These are phyloP conservation scores for Parnassius orleans DNA, from an alignment of 2,888 invertebrate genomes.

Conservation along the genomic window DNA sequence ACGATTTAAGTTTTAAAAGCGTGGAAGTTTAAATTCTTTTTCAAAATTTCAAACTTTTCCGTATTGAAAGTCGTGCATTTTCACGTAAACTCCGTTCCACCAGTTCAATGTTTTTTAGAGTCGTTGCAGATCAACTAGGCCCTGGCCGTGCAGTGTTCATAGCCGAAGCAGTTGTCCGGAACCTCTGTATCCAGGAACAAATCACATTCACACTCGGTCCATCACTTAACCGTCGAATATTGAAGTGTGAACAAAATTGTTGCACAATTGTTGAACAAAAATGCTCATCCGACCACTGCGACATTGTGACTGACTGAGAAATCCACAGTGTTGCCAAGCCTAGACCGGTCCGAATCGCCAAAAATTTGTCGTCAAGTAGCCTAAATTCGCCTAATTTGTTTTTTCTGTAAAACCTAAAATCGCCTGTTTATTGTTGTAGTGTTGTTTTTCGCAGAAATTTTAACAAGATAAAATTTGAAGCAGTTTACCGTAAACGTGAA, in stretches of 20 bases:
- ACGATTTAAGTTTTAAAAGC: conserved; percentile 32
- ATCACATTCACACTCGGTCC: conserved; percentile 35
- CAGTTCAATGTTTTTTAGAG: not conserved
- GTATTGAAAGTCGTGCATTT: conserved; percentile 17
- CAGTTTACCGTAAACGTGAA: too few species aligned
- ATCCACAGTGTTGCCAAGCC: too few species aligned
- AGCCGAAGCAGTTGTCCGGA: conserved; percentile 31
- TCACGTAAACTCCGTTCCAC: conserved; percentile 13
- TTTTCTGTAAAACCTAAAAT: too few species aligned
- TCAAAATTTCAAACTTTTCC: conserved; percentile 28
- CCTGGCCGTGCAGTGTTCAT: conserved; percentile 20
- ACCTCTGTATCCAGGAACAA: conserved; percentile 33
- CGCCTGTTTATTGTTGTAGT: too few species aligned
- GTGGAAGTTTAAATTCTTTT: conserved; percentile 20
- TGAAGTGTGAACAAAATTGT: conserved; percentile 23
- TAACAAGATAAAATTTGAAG: too few species aligned
- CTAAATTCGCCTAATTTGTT: too few species aligned
- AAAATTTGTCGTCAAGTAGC: too few species aligned
- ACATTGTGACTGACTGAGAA: not conserved
- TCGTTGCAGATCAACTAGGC: conserved; percentile 5
- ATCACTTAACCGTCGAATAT: conserved; percentile 32
- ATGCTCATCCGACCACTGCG: conserved; percentile 12
- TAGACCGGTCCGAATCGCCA: too few species aligned
- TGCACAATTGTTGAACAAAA: conserved; percentile 19
- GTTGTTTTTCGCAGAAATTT: too few species aligned